Evolutionary conservation across 2,113 vertebrate genomes (phyloP).

Genomic region (Cinclus cinclus): DNA sequence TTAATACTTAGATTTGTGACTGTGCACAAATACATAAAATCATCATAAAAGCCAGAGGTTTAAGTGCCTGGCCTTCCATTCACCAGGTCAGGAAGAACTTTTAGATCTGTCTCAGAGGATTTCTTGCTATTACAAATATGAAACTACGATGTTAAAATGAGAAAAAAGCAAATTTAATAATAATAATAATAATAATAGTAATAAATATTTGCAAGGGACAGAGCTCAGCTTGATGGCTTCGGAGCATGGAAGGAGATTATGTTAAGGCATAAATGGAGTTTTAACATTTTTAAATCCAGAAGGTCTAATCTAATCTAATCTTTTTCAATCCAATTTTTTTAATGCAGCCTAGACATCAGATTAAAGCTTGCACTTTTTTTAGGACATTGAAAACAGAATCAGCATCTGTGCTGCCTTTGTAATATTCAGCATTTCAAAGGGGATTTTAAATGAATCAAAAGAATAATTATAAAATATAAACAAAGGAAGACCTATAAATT

Average conservation of each 20-base stretch:
- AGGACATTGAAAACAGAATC: conserved; percentile 82
- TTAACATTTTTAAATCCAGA: conserved; percentile 95
- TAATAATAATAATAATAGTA: conserved; percentile 33
- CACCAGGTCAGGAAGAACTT: conserved; percentile 67
- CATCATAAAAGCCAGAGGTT: conserved; percentile 69
- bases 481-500: neutral
- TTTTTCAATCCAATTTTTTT: conserved; percentile 97
- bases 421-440: neutral
- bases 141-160: conserved; percentile 69
- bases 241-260: conserved; percentile 92
- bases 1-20: conserved; percentile 70
- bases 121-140: conserved; percentile 76
- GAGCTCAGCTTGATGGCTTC: conserved; percentile 80
- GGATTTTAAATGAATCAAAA: conserved; percentile 35
- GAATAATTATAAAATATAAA: neutral
- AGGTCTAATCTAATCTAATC: conserved; percentile 98
- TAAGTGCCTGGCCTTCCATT: conserved; percentile 44
- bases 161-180: conserved; percentile 80
- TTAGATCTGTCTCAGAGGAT: conserved; percentile 74
- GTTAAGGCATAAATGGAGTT: conserved; percentile 90
- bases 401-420: conserved; percentile 83
- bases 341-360: conserved; percentile 95
- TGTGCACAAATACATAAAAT: conserved; percentile 72
- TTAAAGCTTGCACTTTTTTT: conserved; percentile 88
- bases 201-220: conserved; percentile 77